Percentiles rank a stretch among this genome's conserved stretches.
These are phyloP conservation scores for Meandrina meandrites DNA, from an alignment of 92 coral and sea anemone genomes.

Conservation along the genomic window DNA sequence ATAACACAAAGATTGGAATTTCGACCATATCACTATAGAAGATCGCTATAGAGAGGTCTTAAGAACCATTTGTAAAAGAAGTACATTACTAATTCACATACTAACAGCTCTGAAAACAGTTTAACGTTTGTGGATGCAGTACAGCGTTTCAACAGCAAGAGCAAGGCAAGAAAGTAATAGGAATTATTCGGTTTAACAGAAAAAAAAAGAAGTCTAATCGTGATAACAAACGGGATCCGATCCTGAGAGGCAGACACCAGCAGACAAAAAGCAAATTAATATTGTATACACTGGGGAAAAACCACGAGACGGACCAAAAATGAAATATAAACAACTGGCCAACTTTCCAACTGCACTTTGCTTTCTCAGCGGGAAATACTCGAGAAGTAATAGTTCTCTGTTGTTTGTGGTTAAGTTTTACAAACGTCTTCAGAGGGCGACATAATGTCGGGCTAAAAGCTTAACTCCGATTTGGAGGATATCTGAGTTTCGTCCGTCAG, in stretches of 20 bases:
- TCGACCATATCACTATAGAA: not conserved
- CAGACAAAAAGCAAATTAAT: constrained; percentile 37
- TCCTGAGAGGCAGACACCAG: constrained; percentile 33
- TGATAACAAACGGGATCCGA: not conserved
- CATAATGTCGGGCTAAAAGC: not conserved
- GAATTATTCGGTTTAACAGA: not conserved
- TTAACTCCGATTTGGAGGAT: not conserved
- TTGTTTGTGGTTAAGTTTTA: not conserved
- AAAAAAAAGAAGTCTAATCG: constrained; percentile 16
- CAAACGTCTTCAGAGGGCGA: not conserved
- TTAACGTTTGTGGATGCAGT: not conserved
- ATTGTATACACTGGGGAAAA: constrained; percentile 36
- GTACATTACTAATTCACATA: not conserved
- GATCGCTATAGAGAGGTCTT: not conserved
- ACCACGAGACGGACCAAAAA: constrained; percentile 29
- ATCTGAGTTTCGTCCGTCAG: not conserved
- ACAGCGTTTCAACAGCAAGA: not conserved
- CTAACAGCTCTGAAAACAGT: not conserved
- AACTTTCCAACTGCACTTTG: constrained; percentile 23
- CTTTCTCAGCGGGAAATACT: constrained; percentile 30
- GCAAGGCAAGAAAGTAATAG: not conserved
- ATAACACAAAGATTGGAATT: not conserved
- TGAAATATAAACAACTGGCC: constrained; percentile 23
- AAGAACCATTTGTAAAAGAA: not conserved
- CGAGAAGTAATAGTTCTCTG: not conserved